Evolutionary conservation across 2,888 invertebrate genomes (phyloP).

Genomic region (Nomada flava): DNA sequence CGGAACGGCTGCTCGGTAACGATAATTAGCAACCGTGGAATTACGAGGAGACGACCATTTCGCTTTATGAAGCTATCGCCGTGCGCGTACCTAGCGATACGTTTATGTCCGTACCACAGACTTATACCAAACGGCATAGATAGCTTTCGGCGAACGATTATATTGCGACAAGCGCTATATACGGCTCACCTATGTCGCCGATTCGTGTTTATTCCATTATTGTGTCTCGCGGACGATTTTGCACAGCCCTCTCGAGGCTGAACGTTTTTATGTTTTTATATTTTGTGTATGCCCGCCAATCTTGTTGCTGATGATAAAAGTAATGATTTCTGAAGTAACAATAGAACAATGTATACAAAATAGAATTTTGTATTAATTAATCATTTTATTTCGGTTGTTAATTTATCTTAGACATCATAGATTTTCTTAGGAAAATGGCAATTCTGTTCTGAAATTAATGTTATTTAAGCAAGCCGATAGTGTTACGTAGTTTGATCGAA

Average conservation of each 20-base stretch:
- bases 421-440: too few species aligned
- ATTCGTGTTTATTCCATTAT: conserved; percentile 31
- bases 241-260: too few species aligned
- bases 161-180: conserved; percentile 20
- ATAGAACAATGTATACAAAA: too few species aligned
- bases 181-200: conserved; percentile 12
- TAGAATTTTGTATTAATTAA: too few species aligned
- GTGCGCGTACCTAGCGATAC: conserved; percentile 39
- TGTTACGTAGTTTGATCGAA: neutral
- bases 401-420: too few species aligned
- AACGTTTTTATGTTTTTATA: neutral
- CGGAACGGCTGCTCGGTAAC: conserved; percentile 36
- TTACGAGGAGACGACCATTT: conserved; percentile 53
- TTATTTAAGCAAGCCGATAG: too few species aligned
- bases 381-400: too few species aligned
- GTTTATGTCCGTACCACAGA: conserved; percentile 46
- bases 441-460: too few species aligned
- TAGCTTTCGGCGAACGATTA: conserved; percentile 43
- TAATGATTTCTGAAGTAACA: too few species aligned
- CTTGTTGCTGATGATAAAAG: too few species aligned
- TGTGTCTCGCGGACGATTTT: neutral
- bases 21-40: conserved; percentile 59
- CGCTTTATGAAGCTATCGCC: conserved; percentile 53
- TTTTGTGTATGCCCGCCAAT: too few species aligned
- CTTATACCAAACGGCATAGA: conserved; percentile 11